A percentile compares a stretch with the other conserved stretches of the same genome.
Conservation (phyloP, 2,113 vertebrate genomes). For the Melanotaenia duboulayi region DNA sequence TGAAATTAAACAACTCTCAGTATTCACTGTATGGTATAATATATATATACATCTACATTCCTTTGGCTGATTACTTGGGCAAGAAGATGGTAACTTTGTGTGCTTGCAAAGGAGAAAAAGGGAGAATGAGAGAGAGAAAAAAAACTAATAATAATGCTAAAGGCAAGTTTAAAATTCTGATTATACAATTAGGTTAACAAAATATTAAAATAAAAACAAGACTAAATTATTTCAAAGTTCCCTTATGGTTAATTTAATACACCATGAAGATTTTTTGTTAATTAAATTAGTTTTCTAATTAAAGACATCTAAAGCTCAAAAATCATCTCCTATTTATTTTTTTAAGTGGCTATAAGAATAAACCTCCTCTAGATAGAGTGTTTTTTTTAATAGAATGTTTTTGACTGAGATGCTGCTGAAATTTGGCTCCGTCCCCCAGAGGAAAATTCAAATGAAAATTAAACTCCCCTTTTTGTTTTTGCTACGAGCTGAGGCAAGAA, state of each 20-base stretch:
- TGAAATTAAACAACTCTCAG: no score
- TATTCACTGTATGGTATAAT: no score
- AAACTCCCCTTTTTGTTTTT: conserved; percentile 49
- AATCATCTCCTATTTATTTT: not conserved
- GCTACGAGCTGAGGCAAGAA: conserved; percentile 36
- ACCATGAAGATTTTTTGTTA: not conserved
- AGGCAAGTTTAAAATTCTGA: not conserved
- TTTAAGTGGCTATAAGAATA: no score
- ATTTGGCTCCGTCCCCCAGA: conserved; percentile 31
- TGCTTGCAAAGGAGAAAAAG: not conserved
- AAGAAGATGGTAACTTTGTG: not conserved
- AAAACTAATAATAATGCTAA: not conserved
- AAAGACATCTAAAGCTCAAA: not conserved
- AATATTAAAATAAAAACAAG: not conserved
- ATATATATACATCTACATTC: no score
- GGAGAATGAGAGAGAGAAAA: not conserved
- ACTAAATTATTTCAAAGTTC: not conserved
- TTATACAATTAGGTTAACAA: not conserved
- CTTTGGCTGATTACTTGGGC: not conserved
- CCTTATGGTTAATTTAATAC: not conserved
- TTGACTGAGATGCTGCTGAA: conserved; percentile 29
- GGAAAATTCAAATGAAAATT: conserved; percentile 44
- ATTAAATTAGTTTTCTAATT: not conserved
- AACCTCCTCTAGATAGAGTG: not conserved
- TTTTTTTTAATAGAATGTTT: conserved; percentile 8